phyloP scores from a whole-genome alignment of 1,140 invertebrate genomes.

The Halictus rubicundus region DNA sequence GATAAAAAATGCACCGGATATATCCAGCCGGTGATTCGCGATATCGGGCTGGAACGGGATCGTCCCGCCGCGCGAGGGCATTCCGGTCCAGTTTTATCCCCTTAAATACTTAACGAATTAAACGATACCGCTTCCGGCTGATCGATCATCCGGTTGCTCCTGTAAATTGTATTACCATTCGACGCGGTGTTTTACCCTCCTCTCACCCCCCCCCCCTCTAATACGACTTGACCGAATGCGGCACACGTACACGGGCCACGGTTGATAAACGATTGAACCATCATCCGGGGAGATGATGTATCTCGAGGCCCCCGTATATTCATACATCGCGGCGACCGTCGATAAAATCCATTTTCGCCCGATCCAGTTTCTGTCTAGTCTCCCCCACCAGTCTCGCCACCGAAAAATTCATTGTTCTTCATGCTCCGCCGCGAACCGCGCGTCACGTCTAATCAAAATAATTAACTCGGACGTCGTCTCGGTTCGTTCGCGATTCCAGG shows the following conservation, averaged over 20 bases:
- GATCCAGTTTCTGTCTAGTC: too few species aligned
- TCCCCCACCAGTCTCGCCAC: too few species aligned
- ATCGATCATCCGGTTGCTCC: neutral
- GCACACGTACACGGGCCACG: neutral
- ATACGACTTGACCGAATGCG: neutral
- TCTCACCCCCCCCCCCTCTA: neutral
- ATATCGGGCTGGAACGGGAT: neutral
- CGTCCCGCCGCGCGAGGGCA: too few species aligned
- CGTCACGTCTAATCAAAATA: neutral
- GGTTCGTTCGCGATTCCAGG: too few species aligned
- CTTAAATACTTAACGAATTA: slow-evolving; percentile 7
- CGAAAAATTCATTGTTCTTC: neutral
- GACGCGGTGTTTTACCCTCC: neutral
- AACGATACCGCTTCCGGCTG: neutral
- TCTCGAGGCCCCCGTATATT: neutral
- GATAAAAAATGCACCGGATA: neutral
- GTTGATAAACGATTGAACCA: neutral
- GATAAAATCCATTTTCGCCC: neutral
- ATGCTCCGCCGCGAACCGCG: neutral
- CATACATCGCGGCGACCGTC: neutral
- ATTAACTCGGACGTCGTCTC: neutral
- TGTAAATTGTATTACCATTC: slow-evolving; percentile 1
- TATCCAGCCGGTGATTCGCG: neutral
- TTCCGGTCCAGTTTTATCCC: neutral
- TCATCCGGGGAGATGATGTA: neutral